phyloP scores from a whole-genome alignment of 1,140 invertebrate species.

The Cryptotermes secundus region DNA sequence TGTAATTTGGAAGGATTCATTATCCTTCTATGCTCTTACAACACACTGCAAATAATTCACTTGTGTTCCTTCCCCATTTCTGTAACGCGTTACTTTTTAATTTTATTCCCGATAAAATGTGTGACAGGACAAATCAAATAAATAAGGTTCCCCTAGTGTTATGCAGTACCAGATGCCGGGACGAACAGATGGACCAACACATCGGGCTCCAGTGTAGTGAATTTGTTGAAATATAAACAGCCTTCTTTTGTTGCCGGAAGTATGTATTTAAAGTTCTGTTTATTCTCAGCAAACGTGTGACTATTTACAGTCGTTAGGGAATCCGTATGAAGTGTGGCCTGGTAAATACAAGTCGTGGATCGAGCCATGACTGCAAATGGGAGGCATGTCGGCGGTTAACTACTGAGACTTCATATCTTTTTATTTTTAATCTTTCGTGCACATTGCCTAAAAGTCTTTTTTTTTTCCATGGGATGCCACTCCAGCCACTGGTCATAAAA shows the following conservation, averaged over 20 bases:
- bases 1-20: too few relatives aligned
- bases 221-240: not conserved
- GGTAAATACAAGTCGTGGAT: too few relatives aligned
- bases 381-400: too few relatives aligned
- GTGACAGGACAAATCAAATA: conserved; percentile 7
- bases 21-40: too few relatives aligned
- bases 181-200: not conserved
- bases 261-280: not conserved
- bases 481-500: too few relatives aligned
- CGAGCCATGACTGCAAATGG: too few relatives aligned
- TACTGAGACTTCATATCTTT: too few relatives aligned
- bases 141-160: not conserved
- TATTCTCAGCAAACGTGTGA: not conserved
- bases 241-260: not conserved
- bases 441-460: too few relatives aligned
- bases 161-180: not conserved
- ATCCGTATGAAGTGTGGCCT: not conserved
- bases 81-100: not conserved
- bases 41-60: too few relatives aligned
- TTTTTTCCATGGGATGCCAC: too few relatives aligned
- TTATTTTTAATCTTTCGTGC: too few relatives aligned
- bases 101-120: not conserved
- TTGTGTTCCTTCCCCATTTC: too few relatives aligned
- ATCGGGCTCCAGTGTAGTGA: not conserved
- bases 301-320: not conserved